These are phyloP conservation scores for Motacilla alba DNA, from an alignment of 2,113 vertebrate genomes.

Conservation along the genomic window DNA sequence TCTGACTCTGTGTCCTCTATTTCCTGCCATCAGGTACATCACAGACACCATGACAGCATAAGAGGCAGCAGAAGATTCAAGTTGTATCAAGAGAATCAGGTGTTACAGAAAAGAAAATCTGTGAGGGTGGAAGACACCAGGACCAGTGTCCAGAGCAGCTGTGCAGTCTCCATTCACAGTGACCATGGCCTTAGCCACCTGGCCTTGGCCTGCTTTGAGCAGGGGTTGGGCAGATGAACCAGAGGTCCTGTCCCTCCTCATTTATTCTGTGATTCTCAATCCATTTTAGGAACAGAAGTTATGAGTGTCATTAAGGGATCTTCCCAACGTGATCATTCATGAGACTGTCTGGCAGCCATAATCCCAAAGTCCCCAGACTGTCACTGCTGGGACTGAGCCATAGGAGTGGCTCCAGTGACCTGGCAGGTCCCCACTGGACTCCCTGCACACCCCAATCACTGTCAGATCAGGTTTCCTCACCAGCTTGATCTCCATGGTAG, in stretches of 20 bases:
- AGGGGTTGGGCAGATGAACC: not conserved
- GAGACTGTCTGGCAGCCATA: fast-evolving
- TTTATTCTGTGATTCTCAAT: not conserved
- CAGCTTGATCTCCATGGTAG: not conserved
- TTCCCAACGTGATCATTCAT: not conserved
- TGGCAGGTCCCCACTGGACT: not conserved
- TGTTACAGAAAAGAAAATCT: not conserved
- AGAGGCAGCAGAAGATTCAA: not conserved
- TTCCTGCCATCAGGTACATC: not conserved
- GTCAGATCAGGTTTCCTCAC: not conserved
- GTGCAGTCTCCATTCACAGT: fast-evolving
- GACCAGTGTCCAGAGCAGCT: not conserved
- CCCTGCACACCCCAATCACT: not conserved
- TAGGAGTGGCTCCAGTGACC: not conserved
- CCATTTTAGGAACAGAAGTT: not conserved
- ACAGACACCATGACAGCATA: fast-evolving
- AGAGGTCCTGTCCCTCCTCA: not conserved
- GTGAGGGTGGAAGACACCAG: not conserved
- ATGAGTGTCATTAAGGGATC: not conserved
- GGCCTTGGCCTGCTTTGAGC: not conserved
- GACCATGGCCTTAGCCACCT: not conserved
- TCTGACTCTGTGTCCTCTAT: not conserved
- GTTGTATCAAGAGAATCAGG: not conserved
- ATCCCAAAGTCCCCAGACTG: not conserved
- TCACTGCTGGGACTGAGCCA: not conserved